These are phyloP conservation scores for Drosophila pseudotalamancana DNA, from an alignment of 2,888 invertebrate genomes.

Conservation along the genomic window DNA sequence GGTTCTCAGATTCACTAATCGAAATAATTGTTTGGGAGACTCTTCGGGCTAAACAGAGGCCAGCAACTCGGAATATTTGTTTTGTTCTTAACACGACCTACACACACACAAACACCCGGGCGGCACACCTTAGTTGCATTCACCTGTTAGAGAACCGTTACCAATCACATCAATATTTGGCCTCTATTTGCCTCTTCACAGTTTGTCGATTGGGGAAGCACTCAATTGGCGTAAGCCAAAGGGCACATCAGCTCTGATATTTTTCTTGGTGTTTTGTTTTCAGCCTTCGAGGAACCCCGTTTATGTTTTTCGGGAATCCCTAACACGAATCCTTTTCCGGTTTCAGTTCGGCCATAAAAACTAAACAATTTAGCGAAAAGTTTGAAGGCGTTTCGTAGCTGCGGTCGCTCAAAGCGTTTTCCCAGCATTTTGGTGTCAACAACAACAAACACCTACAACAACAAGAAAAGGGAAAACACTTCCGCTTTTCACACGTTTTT, in stretches of 20 bases:
- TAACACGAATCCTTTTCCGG: slow-evolving; percentile 52
- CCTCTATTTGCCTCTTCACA: background rate
- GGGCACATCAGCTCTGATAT: slow-evolving; percentile 47
- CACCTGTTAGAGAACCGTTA: background rate
- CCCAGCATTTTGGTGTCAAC: slow-evolving; percentile 45
- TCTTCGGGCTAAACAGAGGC: slow-evolving; percentile 32
- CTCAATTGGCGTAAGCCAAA: slow-evolving; percentile 47
- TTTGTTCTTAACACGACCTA: slow-evolving; percentile 17
- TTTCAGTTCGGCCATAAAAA: slow-evolving; percentile 41
- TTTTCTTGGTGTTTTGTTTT: slow-evolving; percentile 39
- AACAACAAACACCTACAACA: slow-evolving; percentile 32
- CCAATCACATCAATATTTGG: background rate
- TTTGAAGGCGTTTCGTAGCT: slow-evolving; percentile 53
- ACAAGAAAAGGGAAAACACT: slow-evolving; percentile 42
- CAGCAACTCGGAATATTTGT: slow-evolving; percentile 31
- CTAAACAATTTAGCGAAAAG: slow-evolving; percentile 45
- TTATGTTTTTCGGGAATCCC: slow-evolving; percentile 21
- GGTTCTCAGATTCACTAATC: slow-evolving; percentile 46
- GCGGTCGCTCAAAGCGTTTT: slow-evolving; percentile 55
- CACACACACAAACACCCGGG: background rate
- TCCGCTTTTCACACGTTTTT: slow-evolving; percentile 69
- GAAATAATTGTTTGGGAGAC: slow-evolving; percentile 60
- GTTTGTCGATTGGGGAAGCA: slow-evolving; percentile 32
- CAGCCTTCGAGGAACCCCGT: slow-evolving; percentile 32
- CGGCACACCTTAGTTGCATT: slow-evolving; percentile 11